Base-by-base conservation (phyloP, 2,888 invertebrate genomes). In the Meteorus colon region DNA sequence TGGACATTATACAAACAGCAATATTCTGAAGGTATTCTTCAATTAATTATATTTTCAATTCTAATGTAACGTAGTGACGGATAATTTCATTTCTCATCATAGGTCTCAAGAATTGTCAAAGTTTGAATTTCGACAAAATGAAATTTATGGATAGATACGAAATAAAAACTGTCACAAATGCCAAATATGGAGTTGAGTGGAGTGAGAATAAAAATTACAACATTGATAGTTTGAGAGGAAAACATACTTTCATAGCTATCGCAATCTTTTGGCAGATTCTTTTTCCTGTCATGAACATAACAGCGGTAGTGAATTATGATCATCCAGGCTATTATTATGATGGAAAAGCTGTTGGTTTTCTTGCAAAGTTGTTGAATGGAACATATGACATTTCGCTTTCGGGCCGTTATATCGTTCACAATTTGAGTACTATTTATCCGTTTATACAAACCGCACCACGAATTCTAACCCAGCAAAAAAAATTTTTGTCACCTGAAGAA, bases 241-340 rank as follows among this genome's bases (percentile, higher is more conserved):
- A 24, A 55, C 24, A 55, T 10, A 55, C n/a, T 24, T 24, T 19
- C 2, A 24, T 55, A 55, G 24, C 55, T 3, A 24, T 55, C 14
- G 24, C 55, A 34, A 34, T n/a, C 5, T 24, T 60, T 60, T 19
- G 19, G 27, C 29, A 19, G n/a, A 34, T 27, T 60, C 5, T 60
- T 27, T 60, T 19, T 14, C 8, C 60, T 12, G 19, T 27, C 14
- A 60, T 60, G 60, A 60, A 60, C 10, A 10, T 60, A 3, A 60
- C 19, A 24, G 24, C 60, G 60, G 10, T 60, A 24, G 27, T 60
- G 12, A 19, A 60, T 60, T 60, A 60, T 60, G 60, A 60, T 27
- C n/a, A 27, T 19, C 19, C 12, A n/a, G 60, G 60, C 12, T 27
- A 27, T 24, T 60, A 10, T 14, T 12, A 24, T 27, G 29, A 60